phyloP scores from a whole-genome alignment of 2,113 vertebrate genomes.

The Sander lucioperca region DNA sequence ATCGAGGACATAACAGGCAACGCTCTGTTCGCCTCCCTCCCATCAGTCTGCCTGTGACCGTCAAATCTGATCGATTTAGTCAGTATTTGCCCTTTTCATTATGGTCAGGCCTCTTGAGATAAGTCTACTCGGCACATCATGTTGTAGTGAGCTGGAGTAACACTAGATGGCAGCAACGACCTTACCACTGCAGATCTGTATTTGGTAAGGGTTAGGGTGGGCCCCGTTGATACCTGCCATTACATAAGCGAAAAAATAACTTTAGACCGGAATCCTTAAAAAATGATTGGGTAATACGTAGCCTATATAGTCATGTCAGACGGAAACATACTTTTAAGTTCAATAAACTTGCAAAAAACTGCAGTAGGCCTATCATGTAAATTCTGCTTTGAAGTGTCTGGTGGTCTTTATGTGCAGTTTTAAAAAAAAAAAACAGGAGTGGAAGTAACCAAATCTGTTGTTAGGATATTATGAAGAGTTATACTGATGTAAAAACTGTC shows the following conservation, averaged over 20 bases:
- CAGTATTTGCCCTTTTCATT: conserved; percentile 48
- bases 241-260: too few relatives aligned
- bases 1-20: background rate
- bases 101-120: conserved; percentile 19
- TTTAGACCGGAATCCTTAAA: background rate
- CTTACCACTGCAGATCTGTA: background rate
- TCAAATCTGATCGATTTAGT: conserved; percentile 38
- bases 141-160: conserved; percentile 2
- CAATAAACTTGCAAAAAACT: background rate
- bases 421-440: background rate
- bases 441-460: background rate
- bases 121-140: background rate
- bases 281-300: background rate
- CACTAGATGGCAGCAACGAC: conserved; percentile 66
- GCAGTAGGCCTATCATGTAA: background rate
- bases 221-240: background rate
- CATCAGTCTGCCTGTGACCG: background rate
- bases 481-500: conserved; percentile 8
- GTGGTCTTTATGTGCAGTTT: background rate
- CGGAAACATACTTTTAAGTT: too few relatives aligned
- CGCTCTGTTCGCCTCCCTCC: background rate
- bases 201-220: background rate
- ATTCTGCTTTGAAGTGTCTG: background rate
- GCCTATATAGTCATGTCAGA: background rate
- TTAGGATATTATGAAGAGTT: background rate